These are phyloP conservation scores for Mesochorus sp. DNA, from an alignment of 2,888 invertebrate species.

Conservation along the genomic window DNA sequence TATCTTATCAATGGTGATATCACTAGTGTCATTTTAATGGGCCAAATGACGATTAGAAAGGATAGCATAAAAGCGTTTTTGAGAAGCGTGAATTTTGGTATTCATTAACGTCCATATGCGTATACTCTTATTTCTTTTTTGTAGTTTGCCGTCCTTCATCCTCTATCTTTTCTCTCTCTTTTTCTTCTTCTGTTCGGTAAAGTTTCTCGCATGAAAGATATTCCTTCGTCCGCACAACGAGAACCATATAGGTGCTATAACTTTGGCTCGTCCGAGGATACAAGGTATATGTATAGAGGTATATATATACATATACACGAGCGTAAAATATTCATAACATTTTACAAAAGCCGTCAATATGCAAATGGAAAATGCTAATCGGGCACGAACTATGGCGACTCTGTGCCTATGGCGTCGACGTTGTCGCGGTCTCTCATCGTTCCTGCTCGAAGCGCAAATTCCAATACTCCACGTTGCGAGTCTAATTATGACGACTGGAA, in stretches of 20 bases:
- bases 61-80: conserved; percentile 41
- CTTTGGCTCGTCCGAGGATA: conserved; percentile 10
- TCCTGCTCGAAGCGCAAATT: conserved; percentile 33
- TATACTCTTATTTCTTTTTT: conserved; percentile 20
- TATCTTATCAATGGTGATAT: conserved; percentile 27
- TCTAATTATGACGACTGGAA: conserved; percentile 47
- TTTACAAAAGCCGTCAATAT: conserved; percentile 82
- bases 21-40: conserved; percentile 43
- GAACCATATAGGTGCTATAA: conserved; percentile 13
- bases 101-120: conserved; percentile 26
- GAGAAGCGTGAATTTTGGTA: conserved; percentile 48
- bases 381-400: conserved; percentile 60
- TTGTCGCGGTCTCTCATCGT: conserved; percentile 7
- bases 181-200: conserved; percentile 4
- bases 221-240: conserved; percentile 40
- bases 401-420: conserved; percentile 23
- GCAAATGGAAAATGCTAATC: conserved; percentile 81
- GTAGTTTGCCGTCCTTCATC: too few relatives aligned
- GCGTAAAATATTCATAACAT: conserved; percentile 81
- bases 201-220: conserved; percentile 37
- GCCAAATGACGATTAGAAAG: conserved; percentile 34
- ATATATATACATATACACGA: conserved; percentile 45
- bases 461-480: conserved; percentile 29
- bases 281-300: background rate
- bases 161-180: conserved; percentile 11